Evolutionary conservation across 1,140 invertebrate genomes (phyloP).

Genomic region (Drosophila guanche): DNA sequence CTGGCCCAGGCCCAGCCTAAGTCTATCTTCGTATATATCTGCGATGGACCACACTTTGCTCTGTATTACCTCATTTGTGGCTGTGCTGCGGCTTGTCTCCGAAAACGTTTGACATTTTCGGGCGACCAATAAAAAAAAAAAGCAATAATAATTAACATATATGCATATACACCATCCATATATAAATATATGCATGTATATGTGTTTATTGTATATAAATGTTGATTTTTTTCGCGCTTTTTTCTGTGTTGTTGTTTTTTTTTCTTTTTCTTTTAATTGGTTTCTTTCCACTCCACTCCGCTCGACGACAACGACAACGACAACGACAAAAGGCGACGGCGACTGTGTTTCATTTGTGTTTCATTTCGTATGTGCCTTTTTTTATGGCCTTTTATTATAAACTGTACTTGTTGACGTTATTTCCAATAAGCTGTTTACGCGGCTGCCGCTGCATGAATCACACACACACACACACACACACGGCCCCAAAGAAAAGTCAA

Average conservation of each 20-base stretch:
- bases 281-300: slow-evolving; percentile 69
- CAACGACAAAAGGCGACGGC: slow-evolving; percentile 41
- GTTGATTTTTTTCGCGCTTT: slow-evolving; percentile 50
- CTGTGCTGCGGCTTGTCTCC: slow-evolving; percentile 41
- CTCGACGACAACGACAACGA: slow-evolving; percentile 62
- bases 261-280: slow-evolving; percentile 70
- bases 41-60: slow-evolving; percentile 43
- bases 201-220: slow-evolving; percentile 35
- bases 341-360: slow-evolving; percentile 57
- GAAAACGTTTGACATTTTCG: slow-evolving; percentile 82
- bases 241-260: slow-evolving; percentile 30
- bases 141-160: slow-evolving; percentile 79
- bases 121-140: slow-evolving; percentile 75
- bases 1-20: slow-evolving; percentile 4
- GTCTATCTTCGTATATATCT: slow-evolving; percentile 6
- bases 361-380: slow-evolving; percentile 35
- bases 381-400: slow-evolving; percentile 71
- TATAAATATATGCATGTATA: slow-evolving; percentile 25
- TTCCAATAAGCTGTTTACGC: slow-evolving; percentile 49
- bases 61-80: slow-evolving; percentile 74
- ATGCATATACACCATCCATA: slow-evolving; percentile 43
- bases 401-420: slow-evolving; percentile 73
- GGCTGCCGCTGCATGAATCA: slow-evolving; percentile 54
- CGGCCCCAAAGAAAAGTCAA: slow-evolving; percentile 33
- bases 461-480: too few relatives aligned